phyloP scores from a whole-genome alignment of 2,797 vertebrate genomes.

The Megaceryle alcyon region DNA sequence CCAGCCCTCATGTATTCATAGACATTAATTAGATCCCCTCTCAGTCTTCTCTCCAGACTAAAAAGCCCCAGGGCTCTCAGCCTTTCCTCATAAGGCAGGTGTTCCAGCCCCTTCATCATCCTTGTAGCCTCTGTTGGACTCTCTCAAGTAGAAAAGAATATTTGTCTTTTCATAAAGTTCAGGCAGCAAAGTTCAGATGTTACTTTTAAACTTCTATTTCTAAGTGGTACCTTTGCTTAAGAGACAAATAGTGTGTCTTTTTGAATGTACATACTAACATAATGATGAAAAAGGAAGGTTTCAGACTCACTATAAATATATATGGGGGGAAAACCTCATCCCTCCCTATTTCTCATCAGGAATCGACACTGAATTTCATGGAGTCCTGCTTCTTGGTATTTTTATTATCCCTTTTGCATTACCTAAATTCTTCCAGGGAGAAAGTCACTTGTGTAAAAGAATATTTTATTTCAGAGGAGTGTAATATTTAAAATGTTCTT shows the following conservation, averaged over 20 bases:
- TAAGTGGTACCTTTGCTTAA: not conserved
- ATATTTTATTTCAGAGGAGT: not conserved
- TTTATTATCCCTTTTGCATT: not conserved
- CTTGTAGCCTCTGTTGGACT: no score
- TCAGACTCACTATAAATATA: not conserved
- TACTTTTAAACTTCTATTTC: not conserved
- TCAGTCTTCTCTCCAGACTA: no score
- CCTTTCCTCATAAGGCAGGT: no score
- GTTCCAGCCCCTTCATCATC: no score
- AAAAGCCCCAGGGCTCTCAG: no score
- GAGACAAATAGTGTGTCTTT: not conserved
- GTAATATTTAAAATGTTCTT: not conserved
- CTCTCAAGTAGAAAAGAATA: fast-evolving
- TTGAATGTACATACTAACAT: no score
- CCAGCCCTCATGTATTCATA: no score
- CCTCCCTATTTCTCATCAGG: not conserved
- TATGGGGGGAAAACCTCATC: not conserved
- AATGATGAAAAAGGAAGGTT: not conserved
- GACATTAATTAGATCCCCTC: no score
- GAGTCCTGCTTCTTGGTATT: not conserved
- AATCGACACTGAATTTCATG: not conserved
- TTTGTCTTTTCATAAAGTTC: not conserved
- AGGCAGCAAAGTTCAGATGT: not conserved
- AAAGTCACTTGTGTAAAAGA: not conserved
- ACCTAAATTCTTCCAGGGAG: not conserved